Evolutionary conservation across 2,113 vertebrate species (phyloP), one percentile per base, ranked within the genome.

Genomic region (Sander vitreus): DNA sequence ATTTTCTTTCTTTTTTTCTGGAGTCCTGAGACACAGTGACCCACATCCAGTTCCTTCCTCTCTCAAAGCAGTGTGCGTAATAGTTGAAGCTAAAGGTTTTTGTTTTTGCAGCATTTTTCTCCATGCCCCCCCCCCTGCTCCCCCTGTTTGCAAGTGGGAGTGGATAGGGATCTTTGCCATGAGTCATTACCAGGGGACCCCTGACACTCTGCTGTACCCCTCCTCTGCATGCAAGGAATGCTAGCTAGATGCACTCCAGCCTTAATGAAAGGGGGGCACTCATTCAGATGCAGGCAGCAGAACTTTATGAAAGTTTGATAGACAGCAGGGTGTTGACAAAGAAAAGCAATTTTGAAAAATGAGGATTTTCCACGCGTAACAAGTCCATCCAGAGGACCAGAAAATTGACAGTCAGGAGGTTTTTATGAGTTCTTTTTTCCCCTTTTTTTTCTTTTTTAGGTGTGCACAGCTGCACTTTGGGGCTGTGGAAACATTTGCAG

Each of bases 21-120:
- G 53, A 85, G 80, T 88, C 84, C 83, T 84, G 85, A 93, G 94
- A 94, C 93, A 93, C 81, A 88, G 80, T 95, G 92, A 94, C 93
- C 93, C 89, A 93, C 72, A 94, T 94, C 88, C 77, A 90, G 86
- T 91, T 94, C 92, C 93, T 92, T 89, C 89, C 89, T 83, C 88
- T 85, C 84, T 74, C 25, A 4, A 70, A 73, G 39, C 27, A 23
- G 66, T 57, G 62, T 72, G 82, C 62, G 55, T 81, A 65, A 88
- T 93, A 70, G 83, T 85, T 88, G 72, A 85, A 54, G 77, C 73
- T 79, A 85, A 89, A 64, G 15, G 55, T 83, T 91, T 84, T 83
- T 63, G 65, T 89, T 88, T 92, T 90, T 85, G 82, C 90, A 87
- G 80, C 68, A 80, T 85, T 86, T 86, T 83, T 59, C 77, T 67